Evolutionary conservation across 2,113 vertebrate species (phyloP), one percentile per base, ranked within the genome.

Genomic region (Platanista minor): DNA sequence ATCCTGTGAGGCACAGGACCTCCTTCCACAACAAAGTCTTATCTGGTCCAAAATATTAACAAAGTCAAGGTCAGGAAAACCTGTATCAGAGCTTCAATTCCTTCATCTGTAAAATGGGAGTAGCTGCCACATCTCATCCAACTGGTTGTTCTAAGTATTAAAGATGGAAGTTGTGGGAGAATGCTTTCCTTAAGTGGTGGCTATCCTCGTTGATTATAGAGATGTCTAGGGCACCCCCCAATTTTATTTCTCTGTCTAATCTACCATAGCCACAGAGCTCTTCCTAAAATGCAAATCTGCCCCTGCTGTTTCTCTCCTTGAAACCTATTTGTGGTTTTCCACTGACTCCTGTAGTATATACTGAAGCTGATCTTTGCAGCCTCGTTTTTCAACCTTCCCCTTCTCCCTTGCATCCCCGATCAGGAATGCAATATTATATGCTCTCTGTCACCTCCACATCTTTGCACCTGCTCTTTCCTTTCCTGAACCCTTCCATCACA

Each of bases 31-130:
- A 33, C 46, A 20, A 71, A 69, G 66, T 66, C 62, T 36, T 39
- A 39, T 27, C 77, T 43, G 33, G 61, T 82, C 20, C 71, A 46
- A 75, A 64, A 54, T 21, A 46, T 12, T 17, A 12, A 8, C 0
- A 23, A 52, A 62, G 25, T 10, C 1, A 13, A 61, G 23, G 33
- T 4, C 8, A 72, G 88, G 54, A 71, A 80, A 20, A 12, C n/a
- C 14, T 14, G 8, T 54, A 25, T 41, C 13, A 2, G 31, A 80
- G 29, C 17, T 20, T 62, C 1, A 0, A 0, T 39, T 57, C 6
- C 39, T 66, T 46, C 27, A 27, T 46, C 36, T 43, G 6, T 29
- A 31, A 75, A 54, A 52, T 21, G 62, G 23, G n/a, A 31, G 27
- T 36, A 33, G n/a, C 43, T 20, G 43, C 27, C 2, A 1, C 1